Evolutionary conservation across 2,113 vertebrate species (phyloP), one percentile per base, ranked within the genome.

Genomic region (Peromyscus maniculatus): DNA sequence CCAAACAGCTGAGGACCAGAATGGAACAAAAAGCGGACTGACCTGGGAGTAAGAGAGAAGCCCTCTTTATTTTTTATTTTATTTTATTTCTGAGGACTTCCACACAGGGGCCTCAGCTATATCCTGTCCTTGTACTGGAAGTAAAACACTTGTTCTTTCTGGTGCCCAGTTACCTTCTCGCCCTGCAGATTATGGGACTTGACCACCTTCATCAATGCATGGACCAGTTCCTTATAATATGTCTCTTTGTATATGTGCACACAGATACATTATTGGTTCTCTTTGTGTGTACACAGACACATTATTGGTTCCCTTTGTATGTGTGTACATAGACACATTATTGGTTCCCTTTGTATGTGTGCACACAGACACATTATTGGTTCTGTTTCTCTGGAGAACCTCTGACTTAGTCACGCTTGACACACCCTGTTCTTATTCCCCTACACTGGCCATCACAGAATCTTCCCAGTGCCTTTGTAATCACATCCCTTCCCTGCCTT

Each of bases 351-450:
- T 55, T 13, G 55, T 55, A 55, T 55, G 55, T 55, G 55, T 55
- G 55, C 11, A 55, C 55, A 55, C 55, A 55, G 55, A 55, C 55
- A 55, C 13, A 55, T 55, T 55, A 55, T 55, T 55, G 55, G 55
- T 55, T 67, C 57, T 83, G n/a, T 91, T 78, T 74, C 71, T 87
- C 49, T 83, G 33, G 67, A 84, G 17, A 97, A 84, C 24, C 13
- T 59, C 43, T 80, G 55, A 84, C 13, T n/a, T 67, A 84, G 57
- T 39, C 62, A 78, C 8, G 10, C 33, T 17, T 33, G 16, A 19
- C 15, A 11, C 15, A 31, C 17, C 10, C 24, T 78, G 67, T 21
- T 57, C 89, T 71, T 57, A 59, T 67, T 22, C 79, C 57, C 33
- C 88, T 64, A 55, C 28, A n/a, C 39, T 31, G 4, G 11, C 15